A percentile compares a stretch with the other conserved stretches of the same genome.
Evolutionary conservation across 1,140 invertebrate genomes (phyloP).

Genomic region (Triops longicaudatus): DNA sequence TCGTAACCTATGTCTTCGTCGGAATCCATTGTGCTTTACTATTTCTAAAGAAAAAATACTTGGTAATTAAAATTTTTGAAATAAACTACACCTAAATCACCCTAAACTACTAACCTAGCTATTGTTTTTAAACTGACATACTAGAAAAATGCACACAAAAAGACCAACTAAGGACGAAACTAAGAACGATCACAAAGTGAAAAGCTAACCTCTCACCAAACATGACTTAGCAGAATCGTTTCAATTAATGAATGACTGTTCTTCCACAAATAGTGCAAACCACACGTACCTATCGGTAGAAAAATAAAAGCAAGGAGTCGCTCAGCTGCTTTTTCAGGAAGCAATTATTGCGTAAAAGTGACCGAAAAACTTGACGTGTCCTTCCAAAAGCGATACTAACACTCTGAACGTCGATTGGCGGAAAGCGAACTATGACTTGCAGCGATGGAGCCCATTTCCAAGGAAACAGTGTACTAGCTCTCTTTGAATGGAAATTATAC

Average conservation of each 20-base stretch:
- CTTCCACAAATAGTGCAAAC: too few relatives aligned
- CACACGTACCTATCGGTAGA: too few relatives aligned
- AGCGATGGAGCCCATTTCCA: neutral
- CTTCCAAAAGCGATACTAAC: neutral
- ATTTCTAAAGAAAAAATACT: neutral
- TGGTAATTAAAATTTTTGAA: neutral
- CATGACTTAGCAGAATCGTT: too few relatives aligned
- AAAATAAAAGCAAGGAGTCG: neutral
- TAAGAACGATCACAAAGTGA: neutral
- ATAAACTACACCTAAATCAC: too few relatives aligned
- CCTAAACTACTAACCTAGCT: neutral
- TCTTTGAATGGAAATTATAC: too few relatives aligned
- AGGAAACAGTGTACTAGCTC: neutral
- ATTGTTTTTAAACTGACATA: neutral
- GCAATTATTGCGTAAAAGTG: neutral
- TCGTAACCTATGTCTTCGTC: constrained; percentile 79
- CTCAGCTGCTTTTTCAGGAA: neutral
- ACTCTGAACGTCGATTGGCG: neutral
- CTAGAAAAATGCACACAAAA: neutral
- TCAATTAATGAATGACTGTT: too few relatives aligned
- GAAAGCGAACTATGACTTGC: neutral
- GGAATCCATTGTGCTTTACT: constrained; percentile 60
- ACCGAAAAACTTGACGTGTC: constrained; percentile 3
- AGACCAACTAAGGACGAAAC: neutral
- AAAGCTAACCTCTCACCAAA: neutral